Base-by-base conservation (phyloP, 2,797 vertebrate species). In the Caiman crocodilus region DNA sequence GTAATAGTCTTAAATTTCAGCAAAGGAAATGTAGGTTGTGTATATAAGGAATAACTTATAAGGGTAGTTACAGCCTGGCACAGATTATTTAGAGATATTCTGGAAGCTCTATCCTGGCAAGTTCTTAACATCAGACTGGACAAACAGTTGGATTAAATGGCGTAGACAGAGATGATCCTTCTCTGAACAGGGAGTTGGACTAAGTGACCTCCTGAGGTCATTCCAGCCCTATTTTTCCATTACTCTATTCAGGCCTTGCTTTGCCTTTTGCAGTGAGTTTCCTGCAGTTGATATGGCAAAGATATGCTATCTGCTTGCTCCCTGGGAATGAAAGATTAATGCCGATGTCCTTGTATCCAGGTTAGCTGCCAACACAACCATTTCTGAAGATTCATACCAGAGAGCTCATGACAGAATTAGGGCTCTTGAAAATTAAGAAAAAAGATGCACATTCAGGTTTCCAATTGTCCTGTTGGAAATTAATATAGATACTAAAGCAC, bases 381-480 rank as follows among this genome's bases (percentile, higher is more conserved):
- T 88, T 90, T 30, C 84, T 20, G 25, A 82, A 61, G 56, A 76
- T 77, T 91, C 23, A 6, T 76, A 3, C 4, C 74, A 63, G 67
- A 17, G 1, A 55, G 50, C 26, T 3, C 1, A 1, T 55, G 3
- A 2, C n/a, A 84, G 18, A 14, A 77, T 59, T 71, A 1, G 57
- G 69, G 77, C 81, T 83, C 16, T 8, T 61, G 26, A 32, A 35
- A 74, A 65, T 57, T 79, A 60, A 83, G 2, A 50, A 6, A 6
- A 50, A 89, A 90, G 2, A 10, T 73, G 90, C 42, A 18, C n/a
- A 77, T 56, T 21, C 18, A 58, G 42, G 59, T 28, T 61, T 35
- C 3, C 0, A 64, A 3, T 23, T 30, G 25, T 73, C 15, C 42
- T 82, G 2, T 21, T 87, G 55, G 28, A 94, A 82, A 79, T 76